phyloP scores from a whole-genome alignment of 2,888 invertebrate species.

The Nemotelus nigrinus region DNA sequence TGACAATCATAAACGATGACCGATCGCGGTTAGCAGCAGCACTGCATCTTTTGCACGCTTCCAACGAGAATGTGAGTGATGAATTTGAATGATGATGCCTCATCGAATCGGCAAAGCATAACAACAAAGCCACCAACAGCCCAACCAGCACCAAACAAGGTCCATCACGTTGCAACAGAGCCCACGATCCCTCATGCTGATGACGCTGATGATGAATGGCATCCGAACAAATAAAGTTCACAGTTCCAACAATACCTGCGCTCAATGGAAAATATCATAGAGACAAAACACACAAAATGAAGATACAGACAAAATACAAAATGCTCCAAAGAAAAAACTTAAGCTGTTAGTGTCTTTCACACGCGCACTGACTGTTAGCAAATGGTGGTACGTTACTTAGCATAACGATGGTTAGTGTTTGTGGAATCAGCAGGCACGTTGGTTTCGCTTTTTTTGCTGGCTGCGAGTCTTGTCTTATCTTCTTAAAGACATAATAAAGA shows the following conservation, averaged over 20 bases:
- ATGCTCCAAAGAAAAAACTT: not conserved
- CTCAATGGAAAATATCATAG: slow-evolving; percentile 14
- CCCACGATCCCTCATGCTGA: not conserved
- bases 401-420: no score
- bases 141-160: no score
- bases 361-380: no score
- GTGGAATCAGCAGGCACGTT: no score
- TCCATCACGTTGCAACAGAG: not conserved
- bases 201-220: slow-evolving; percentile 29
- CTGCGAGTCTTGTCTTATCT: slow-evolving; percentile 14
- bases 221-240: slow-evolving; percentile 40
- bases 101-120: no score
- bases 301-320: no score
- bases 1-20: not conserved
- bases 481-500: slow-evolving; percentile 40
- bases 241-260: slow-evolving; percentile 15
- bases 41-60: not conserved
- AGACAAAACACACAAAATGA: no score
- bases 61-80: slow-evolving; percentile 1
- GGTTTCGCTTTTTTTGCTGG: not conserved
- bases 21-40: not conserved
- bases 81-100: no score
- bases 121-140: no score
- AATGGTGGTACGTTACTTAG: no score
- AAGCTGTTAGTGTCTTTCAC: no score